Evolutionary conservation across 2,888 invertebrate species (phyloP).

Genomic region (Clanis bilineata): DNA sequence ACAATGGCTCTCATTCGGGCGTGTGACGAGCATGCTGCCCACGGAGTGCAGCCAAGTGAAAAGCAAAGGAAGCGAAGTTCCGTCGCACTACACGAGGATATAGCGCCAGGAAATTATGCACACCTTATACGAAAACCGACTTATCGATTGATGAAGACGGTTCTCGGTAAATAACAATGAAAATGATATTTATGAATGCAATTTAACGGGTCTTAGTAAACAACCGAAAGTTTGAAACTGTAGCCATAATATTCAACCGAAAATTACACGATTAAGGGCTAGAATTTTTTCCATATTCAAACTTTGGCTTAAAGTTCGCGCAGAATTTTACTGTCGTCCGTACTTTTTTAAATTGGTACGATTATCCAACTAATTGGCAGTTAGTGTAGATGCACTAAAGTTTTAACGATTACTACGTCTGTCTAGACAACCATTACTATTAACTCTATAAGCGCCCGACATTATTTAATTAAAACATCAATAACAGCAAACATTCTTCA

Average conservation of each 20-base stretch:
- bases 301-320: no score
- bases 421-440: neutral
- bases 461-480: no score
- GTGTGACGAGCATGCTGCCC: slow-evolving; percentile 37
- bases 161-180: neutral
- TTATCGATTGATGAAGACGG: neutral
- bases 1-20: slow-evolving; percentile 51
- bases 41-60: slow-evolving; percentile 53
- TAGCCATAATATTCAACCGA: no score
- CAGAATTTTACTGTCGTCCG: no score
- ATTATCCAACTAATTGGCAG: neutral
- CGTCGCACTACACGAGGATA: slow-evolving; percentile 48
- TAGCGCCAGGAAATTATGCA: slow-evolving; percentile 39
- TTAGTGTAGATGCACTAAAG: neutral
- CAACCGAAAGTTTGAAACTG: no score
- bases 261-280: no score
- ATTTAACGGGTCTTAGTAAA: no score
- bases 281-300: no score
- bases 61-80: slow-evolving; percentile 68
- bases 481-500: no score
- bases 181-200: no score
- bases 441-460: no score
- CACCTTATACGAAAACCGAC: slow-evolving; percentile 19
- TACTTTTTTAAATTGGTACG: no score
- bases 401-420: neutral